A percentile compares a stretch with the other conserved stretches of the same genome.
phyloP scores from a whole-genome alignment of 2,888 invertebrate genomes.

The Dastarcus helophoroides region DNA sequence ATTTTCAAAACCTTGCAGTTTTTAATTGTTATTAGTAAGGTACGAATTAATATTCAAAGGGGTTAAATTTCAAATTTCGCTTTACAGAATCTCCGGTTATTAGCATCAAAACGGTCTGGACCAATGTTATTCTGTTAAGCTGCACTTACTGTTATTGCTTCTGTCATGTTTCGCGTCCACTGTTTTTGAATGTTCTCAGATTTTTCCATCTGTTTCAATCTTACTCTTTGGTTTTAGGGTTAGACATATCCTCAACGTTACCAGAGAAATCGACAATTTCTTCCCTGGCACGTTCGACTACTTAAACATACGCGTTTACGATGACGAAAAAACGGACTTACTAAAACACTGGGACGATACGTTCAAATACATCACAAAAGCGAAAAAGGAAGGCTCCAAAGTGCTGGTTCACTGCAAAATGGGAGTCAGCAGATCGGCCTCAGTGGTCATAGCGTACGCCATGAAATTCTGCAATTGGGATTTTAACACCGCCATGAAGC shows the following conservation, averaged over 20 bases:
- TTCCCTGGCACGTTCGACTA: slow-evolving; percentile 96
- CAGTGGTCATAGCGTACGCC: slow-evolving; percentile 94
- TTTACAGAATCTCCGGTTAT: too few species aligned
- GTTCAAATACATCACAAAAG: slow-evolving; percentile 90
- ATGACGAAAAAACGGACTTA: slow-evolving; percentile 93
- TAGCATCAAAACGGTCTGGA: too few species aligned
- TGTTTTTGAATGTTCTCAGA: too few species aligned
- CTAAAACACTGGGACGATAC: slow-evolving; percentile 97
- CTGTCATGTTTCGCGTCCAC: too few species aligned
- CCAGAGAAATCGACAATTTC: slow-evolving; percentile 98
- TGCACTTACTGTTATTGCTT: too few species aligned
- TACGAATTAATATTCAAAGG: too few species aligned
- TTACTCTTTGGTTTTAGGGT: too few species aligned
- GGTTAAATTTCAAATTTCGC: too few species aligned
- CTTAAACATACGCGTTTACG: slow-evolving; percentile 91
- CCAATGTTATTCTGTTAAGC: too few species aligned
- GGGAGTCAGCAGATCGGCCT: slow-evolving; percentile 97
- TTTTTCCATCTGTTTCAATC: too few species aligned
- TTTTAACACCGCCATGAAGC: slow-evolving; percentile 74
- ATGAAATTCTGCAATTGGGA: slow-evolving; percentile 98
- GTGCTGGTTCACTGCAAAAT: slow-evolving; percentile 98
- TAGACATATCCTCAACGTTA: slow-evolving; percentile 93
- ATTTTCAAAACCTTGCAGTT: too few species aligned
- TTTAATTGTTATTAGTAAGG: too few species aligned
- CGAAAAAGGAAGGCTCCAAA: slow-evolving; percentile 80